phyloP scores from a whole-genome alignment of 2,888 invertebrate genomes.

The Leptopilina myrica region DNA sequence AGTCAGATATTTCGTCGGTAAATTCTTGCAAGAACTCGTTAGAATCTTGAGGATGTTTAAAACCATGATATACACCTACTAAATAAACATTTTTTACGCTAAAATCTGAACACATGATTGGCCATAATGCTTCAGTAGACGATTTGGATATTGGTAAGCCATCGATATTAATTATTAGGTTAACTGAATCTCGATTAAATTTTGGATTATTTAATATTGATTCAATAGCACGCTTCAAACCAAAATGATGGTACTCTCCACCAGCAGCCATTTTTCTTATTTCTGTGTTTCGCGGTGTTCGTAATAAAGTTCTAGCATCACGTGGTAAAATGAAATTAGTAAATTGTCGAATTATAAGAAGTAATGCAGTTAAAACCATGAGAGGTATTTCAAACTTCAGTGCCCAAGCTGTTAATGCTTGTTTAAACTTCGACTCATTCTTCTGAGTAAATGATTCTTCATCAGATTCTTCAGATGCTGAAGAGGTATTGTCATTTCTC shows the following conservation, averaged over 20 bases:
- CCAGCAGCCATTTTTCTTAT: neutral
- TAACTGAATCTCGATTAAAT: neutral
- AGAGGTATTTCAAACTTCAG: neutral
- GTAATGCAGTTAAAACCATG: neutral
- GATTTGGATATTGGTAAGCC: too few species aligned
- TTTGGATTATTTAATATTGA: neutral
- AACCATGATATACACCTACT: neutral
- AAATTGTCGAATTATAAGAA: neutral
- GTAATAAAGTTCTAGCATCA: neutral
- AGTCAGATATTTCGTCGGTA: neutral
- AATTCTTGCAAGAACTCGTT: neutral
- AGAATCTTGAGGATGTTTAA: neutral
- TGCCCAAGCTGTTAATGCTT: neutral
- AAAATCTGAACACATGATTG: neutral
- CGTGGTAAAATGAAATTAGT: neutral
- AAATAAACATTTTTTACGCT: neutral
- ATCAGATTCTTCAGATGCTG: slow-evolving; percentile 10
- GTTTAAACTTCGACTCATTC: neutral
- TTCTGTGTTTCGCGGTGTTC: neutral
- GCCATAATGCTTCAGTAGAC: neutral
- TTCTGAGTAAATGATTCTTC: neutral
- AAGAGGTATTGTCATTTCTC: neutral
- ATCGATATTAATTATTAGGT: too few species aligned
- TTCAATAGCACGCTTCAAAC: neutral
- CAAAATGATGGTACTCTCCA: slow-evolving; percentile 3